Evolutionary conservation across 2,797 vertebrate genomes (phyloP).

Genomic region (Platyrinchus mystaceus): DNA sequence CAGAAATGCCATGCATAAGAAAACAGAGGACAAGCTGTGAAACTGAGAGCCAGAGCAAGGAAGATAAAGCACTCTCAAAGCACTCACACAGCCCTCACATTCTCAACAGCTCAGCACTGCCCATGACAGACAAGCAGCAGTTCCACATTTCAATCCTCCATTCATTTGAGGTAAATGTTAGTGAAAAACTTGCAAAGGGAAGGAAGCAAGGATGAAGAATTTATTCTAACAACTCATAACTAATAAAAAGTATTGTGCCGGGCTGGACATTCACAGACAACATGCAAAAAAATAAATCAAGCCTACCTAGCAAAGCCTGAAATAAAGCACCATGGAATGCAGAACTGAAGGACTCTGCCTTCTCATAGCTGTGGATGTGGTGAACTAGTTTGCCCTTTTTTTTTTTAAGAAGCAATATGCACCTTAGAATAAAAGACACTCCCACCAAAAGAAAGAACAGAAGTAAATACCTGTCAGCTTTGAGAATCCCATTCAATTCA

Average conservation of each 20-base stretch:
- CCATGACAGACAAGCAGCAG: neutral
- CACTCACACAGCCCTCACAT: neutral
- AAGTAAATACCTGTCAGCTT: neutral
- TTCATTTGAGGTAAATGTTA: neutral
- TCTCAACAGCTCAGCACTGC: neutral
- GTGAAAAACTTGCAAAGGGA: neutral
- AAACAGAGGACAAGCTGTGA: neutral
- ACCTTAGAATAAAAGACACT: neutral
- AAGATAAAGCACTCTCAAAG: neutral
- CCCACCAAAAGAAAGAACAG: neutral
- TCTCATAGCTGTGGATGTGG: neutral
- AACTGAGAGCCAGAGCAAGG: neutral
- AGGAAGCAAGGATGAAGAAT: neutral
- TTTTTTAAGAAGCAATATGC: neutral
- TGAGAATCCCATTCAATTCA: neutral
- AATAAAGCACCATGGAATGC: neutral
- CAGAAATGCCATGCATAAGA: neutral
- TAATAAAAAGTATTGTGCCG: neutral
- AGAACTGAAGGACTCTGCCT: neutral
- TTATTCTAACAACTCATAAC: neutral
- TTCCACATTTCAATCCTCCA: neutral
- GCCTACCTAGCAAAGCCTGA: neutral
- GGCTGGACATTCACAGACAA: neutral
- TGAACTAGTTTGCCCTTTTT: neutral
- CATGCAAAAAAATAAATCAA: neutral